Base-by-base conservation (phyloP, 2,888 invertebrate species). In the Apamea epomidion region DNA sequence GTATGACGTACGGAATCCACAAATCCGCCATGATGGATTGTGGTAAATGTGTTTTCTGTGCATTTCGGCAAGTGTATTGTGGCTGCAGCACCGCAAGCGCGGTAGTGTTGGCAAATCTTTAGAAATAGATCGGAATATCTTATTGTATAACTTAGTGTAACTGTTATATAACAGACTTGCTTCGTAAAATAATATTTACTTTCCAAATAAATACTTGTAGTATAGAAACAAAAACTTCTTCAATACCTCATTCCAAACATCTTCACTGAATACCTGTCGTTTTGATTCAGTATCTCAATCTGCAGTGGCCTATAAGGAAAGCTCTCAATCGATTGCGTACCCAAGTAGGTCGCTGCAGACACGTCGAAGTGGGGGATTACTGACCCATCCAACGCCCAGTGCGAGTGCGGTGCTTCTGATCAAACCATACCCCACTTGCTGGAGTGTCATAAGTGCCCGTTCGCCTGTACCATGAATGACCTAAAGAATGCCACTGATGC, bases 1-100 rank as follows among this genome's bases (percentile, higher is more conserved):
- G 72, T 82, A 87, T 91, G 91, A 90, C 90, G 78, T 85, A 85
- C 87, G 74, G 82, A 87, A 89, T 88, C 87, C 88, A 82, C 87
- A 84, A 88, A 92, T 91, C 91, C 91, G 60, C 69, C 76, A 88
- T 92, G 92, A 92, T 91, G 88, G 91, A 92, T 92, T 80, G 89
- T 87, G 80, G 79, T 80, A 87, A 88, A 90, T 90, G 87, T 89
- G 83, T 87, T 83, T 80, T 82, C 84, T 82, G 83, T 90, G 87
- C 88, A 91, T 87, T 89, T 86, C 76, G 84, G 86, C 80, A 85
- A 86, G 80, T 82, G 81, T 87, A 83, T 88, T 79, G 82, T 84
- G 77, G 60, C 16, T 88, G 79, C 74, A 70, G 73, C n/a, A 70
- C 32, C 70, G 3, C 54, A 42, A 67, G 37, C 51, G 48, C 58